These are phyloP conservation scores for Theocolax elegans DNA, from an alignment of 1,140 invertebrate species.

Conservation along the genomic window DNA sequence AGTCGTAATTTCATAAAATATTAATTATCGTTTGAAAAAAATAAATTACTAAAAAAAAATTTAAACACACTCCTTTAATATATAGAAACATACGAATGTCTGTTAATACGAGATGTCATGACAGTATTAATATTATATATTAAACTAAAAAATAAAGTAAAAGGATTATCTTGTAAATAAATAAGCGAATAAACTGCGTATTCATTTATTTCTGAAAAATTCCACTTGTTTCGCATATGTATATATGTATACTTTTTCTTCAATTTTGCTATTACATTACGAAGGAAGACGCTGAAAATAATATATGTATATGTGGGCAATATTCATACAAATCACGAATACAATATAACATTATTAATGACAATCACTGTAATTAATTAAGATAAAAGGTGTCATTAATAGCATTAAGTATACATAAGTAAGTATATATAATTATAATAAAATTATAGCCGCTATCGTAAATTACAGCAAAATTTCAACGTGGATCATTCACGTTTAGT, in stretches of 20 bases:
- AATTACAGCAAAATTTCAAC: neutral
- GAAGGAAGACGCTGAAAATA: conserved; percentile 23
- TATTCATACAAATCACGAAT: neutral
- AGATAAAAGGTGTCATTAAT: conserved; percentile 8
- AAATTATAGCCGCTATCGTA: conserved; percentile 8
- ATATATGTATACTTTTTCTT: neutral
- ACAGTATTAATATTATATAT: neutral
- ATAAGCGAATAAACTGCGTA: conserved; percentile 5
- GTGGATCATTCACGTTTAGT: no score
- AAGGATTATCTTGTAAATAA: no score
- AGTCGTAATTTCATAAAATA: no score
- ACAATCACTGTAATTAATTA: conserved; percentile 1
- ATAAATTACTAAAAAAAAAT: neutral
- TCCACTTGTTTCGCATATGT: conserved; percentile 6
- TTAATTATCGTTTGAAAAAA: no score
- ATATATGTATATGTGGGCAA: neutral
- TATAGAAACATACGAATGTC: neutral
- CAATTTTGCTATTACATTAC: conserved; percentile 2
- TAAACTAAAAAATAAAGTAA: conserved; percentile 9
- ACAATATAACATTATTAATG: conserved; percentile 11
- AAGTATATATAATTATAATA: no score
- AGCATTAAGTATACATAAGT: conserved; percentile 20
- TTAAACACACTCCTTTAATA: neutral
- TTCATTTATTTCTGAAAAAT: conserved; percentile 38
- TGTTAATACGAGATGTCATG: no score